Conservation (phyloP, 2,888 invertebrate genomes). For the Drosophila anomalipes region DNA sequence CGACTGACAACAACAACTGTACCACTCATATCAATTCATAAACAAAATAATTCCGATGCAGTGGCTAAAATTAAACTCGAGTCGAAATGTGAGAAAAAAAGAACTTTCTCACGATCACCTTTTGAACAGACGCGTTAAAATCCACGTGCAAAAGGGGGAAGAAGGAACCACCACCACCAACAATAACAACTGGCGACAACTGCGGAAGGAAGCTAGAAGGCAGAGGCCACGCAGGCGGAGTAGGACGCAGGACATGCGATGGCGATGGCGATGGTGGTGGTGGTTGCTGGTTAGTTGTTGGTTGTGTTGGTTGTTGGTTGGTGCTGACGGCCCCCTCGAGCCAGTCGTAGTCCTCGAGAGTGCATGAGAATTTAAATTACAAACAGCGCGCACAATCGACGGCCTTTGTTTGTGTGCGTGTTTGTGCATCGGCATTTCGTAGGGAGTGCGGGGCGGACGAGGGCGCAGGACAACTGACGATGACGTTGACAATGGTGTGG, state of each 20-base stretch:
- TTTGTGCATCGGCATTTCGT: slow-evolving; percentile 65
- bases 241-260: slow-evolving; percentile 68
- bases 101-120: slow-evolving; percentile 82
- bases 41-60: slow-evolving; percentile 70
- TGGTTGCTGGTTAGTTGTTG: slow-evolving; percentile 26
- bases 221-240: slow-evolving; percentile 64
- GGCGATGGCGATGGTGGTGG: slow-evolving; percentile 48
- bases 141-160: slow-evolving; percentile 84
- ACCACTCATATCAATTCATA: slow-evolving; percentile 71
- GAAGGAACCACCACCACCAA: slow-evolving; percentile 72
- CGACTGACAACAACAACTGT: slow-evolving; percentile 49
- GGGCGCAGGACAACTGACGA: slow-evolving; percentile 59
- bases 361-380: slow-evolving; percentile 80
- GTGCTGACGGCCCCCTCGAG: slow-evolving; percentile 52
- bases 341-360: slow-evolving; percentile 29
- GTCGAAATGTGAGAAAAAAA: slow-evolving; percentile 79
- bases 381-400: slow-evolving; percentile 65
- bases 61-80: slow-evolving; percentile 71
- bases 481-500: slow-evolving; percentile 73
- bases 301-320: slow-evolving; percentile 17
- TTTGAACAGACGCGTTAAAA: slow-evolving; percentile 69
- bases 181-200: slow-evolving; percentile 54
- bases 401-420: slow-evolving; percentile 55
- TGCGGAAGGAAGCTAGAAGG: slow-evolving; percentile 63
- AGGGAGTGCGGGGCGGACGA: slow-evolving; percentile 36